Conservation (phyloP, 2,113 vertebrate genomes). For the Papio anubis region DNA sequence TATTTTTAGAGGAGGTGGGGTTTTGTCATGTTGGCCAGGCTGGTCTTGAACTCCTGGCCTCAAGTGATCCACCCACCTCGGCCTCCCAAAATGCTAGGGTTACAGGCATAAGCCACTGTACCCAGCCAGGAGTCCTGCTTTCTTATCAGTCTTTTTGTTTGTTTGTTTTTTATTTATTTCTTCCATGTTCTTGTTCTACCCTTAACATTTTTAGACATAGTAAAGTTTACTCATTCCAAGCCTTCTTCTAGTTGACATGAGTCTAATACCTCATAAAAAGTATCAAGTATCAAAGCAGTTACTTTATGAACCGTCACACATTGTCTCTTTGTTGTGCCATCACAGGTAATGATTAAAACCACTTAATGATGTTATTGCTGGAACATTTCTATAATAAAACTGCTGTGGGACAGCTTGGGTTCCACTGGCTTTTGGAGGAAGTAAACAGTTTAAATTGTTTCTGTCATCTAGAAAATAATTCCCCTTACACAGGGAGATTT, state of each 20-base stretch:
- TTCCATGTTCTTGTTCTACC: conserved; percentile 5
- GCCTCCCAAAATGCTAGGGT: too few relatives aligned
- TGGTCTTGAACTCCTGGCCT: too few relatives aligned
- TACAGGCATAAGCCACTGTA: too few relatives aligned
- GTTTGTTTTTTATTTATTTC: conserved; percentile 11
- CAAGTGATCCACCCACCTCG: too few relatives aligned
- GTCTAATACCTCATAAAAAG: neutral
- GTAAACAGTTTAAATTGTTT: conserved; percentile 43
- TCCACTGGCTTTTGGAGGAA: neutral
- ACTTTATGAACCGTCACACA: neutral
- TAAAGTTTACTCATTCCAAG: neutral
- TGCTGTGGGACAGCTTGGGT: neutral
- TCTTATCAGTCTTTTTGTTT: neutral
- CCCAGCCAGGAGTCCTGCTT: neutral
- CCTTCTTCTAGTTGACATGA: neutral
- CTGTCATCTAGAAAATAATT: conserved; percentile 47
- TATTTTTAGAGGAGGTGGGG: too few relatives aligned
- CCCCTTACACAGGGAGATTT: conserved; percentile 30
- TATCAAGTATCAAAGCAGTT: conserved; percentile 30
- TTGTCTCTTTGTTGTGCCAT: neutral
- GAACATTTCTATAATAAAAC: conserved; percentile 9
- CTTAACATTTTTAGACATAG: neutral
- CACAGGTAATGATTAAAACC: neutral
- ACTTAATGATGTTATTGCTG: neutral
- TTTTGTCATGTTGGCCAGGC: too few relatives aligned